Percentiles rank a stretch among this genome's conserved stretches.
phyloP scores from a whole-genome alignment of 2,888 invertebrate genomes.

The Troglohyphantes excavatus region DNA sequence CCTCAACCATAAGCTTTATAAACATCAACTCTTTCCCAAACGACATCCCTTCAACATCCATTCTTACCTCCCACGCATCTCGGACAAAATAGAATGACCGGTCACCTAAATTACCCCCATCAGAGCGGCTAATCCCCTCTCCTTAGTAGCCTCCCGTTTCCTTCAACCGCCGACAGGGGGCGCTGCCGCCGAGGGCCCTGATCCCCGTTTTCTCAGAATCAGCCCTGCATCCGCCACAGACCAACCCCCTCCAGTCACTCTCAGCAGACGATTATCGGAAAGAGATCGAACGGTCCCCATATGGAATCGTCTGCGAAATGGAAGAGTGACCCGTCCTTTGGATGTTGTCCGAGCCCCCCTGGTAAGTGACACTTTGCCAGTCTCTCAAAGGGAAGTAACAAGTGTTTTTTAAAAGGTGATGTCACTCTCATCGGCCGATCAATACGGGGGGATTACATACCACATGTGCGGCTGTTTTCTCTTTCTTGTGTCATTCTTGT shows the following conservation, averaged over 20 bases:
- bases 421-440: not conserved
- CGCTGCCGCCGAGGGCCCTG: conserved; percentile 42
- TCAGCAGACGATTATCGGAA: not conserved
- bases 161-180: conserved; percentile 5
- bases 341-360: not conserved
- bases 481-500: not conserved
- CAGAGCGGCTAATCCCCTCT: not conserved
- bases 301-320: not conserved
- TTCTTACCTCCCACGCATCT: not conserved
- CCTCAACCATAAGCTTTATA: too few relatives aligned
- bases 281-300: not conserved
- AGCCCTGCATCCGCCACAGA: conserved; percentile 37
- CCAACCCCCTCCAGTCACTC: conserved; percentile 4
- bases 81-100: not conserved
- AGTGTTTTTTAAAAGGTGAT: not conserved
- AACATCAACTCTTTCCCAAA: not conserved
- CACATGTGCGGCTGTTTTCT: not conserved
- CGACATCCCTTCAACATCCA: not conserved
- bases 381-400: not conserved
- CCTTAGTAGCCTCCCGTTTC: too few relatives aligned
- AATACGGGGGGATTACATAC: not conserved
- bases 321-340: not conserved
- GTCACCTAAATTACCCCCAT: conserved; percentile 1
- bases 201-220: conserved; percentile 56
- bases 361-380: not conserved